phyloP scores from a whole-genome alignment of 2,797 vertebrate genomes.

The Cercopithecus petaurista region DNA sequence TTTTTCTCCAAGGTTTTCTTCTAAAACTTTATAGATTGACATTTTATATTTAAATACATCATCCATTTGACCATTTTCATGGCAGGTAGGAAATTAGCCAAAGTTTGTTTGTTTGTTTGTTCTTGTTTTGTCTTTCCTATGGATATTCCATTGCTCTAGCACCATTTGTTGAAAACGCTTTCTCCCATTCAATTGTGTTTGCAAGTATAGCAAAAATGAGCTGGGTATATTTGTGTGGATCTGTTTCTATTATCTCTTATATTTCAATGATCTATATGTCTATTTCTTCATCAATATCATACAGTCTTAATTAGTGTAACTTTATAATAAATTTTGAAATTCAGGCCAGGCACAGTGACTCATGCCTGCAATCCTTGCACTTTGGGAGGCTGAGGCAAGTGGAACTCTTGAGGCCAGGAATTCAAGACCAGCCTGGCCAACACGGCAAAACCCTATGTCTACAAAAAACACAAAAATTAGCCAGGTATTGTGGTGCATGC shows the following conservation, averaged over 20 bases:
- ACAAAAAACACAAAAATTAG: background rate
- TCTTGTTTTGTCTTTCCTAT: background rate
- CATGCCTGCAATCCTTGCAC: background rate
- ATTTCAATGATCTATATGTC: background rate
- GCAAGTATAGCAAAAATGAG: background rate
- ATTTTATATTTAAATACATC: background rate
- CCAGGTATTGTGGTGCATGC: background rate
- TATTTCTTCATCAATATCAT: background rate
- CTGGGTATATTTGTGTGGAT: background rate
- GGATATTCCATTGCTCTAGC: background rate
- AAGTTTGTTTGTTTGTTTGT: background rate
- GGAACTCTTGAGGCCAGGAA: background rate
- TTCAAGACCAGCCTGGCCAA: background rate
- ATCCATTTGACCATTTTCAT: background rate
- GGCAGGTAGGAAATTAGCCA: background rate
- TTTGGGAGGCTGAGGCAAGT: background rate
- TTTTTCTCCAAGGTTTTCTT: background rate
- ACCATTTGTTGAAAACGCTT: background rate
- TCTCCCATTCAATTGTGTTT: background rate
- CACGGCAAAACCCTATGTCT: background rate
- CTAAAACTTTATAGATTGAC: background rate
- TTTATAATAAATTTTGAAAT: background rate
- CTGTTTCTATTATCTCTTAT: background rate
- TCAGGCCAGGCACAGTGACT: background rate
- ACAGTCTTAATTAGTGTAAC: background rate